phyloP scores from a whole-genome alignment of 64 coral and sea anemone genomes.

The Dendronephthya gigantea region DNA sequence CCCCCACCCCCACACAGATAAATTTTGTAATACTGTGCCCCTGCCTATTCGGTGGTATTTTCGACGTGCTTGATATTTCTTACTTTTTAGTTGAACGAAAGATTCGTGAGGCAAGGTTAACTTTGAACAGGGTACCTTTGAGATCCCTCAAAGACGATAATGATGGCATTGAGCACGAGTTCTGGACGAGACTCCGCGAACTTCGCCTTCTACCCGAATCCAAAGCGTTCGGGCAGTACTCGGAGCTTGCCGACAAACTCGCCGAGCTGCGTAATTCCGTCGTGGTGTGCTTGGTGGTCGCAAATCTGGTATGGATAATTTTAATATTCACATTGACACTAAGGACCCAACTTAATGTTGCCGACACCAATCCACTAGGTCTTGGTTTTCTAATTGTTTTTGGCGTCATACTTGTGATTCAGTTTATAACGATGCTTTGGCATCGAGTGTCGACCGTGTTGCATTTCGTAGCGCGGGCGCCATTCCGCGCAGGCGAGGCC shows the following conservation, averaged over 20 bases:
- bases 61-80: too few species aligned
- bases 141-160: background rate
- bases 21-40: too few species aligned
- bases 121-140: background rate
- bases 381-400: conserved; percentile 59
- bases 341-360: conserved; percentile 28
- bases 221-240: conserved; percentile 58
- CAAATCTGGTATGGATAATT: conserved; percentile 76
- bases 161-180: background rate
- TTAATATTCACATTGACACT: conserved; percentile 29
- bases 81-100: background rate
- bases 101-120: background rate
- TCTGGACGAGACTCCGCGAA: conserved; percentile 33
- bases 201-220: conserved; percentile 74
- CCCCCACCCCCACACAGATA: too few species aligned
- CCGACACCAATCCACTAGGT: conserved; percentile 58
- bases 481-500: conserved; percentile 48
- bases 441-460: conserved; percentile 53
- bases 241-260: conserved; percentile 79
- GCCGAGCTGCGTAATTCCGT: conserved; percentile 56
- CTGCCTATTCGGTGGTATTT: too few species aligned
- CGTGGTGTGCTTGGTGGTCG: conserved; percentile 45
- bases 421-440: conserved; percentile 83
- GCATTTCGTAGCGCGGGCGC: conserved; percentile 75
- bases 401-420: conserved; percentile 54